Evolutionary conservation across 2,888 invertebrate genomes (phyloP).

Genomic region (Pilophorus perplexus): DNA sequence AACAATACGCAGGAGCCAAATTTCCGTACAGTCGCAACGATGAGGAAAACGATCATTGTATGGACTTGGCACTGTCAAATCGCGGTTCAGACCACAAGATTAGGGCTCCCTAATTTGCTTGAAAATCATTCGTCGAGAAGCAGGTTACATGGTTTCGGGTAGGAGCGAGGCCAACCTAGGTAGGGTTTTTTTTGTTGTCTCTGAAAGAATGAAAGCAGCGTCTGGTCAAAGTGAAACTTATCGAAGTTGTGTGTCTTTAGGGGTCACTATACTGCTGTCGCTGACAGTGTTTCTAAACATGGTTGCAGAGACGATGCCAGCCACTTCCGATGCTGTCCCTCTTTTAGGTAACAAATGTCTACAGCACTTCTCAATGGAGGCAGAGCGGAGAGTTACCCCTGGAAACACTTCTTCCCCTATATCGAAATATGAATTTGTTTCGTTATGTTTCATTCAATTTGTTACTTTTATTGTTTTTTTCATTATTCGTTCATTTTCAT

Average conservation of each 20-base stretch:
- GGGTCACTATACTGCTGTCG: slow-evolving; percentile 94
- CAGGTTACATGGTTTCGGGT: no score
- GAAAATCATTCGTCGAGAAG: no score
- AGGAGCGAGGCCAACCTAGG: no score
- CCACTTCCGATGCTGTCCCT: slow-evolving; percentile 72
- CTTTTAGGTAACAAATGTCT: slow-evolving; percentile 49
- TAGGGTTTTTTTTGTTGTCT: no score
- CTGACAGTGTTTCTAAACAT: slow-evolving; percentile 97
- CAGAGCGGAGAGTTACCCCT: slow-evolving; percentile 47
- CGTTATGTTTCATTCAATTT: slow-evolving; percentile 1
- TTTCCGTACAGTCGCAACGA: no score
- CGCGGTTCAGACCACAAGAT: no score
- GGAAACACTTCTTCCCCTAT: slow-evolving; percentile 24
- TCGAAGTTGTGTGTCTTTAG: slow-evolving; percentile 57
- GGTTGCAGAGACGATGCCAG: slow-evolving; percentile 98
- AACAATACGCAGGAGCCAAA: no score
- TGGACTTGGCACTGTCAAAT: no score
- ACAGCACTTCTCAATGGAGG: slow-evolving; percentile 46
- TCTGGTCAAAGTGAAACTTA: slow-evolving; percentile 13
- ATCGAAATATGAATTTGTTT: neutral
- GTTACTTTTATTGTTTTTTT: slow-evolving; percentile 3
- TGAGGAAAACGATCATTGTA: no score
- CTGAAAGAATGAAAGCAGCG: no score
- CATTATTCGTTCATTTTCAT: neutral
- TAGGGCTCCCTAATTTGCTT: no score